phyloP scores from a whole-genome alignment of 2,113 vertebrate species.

The Scomber japonicus region DNA sequence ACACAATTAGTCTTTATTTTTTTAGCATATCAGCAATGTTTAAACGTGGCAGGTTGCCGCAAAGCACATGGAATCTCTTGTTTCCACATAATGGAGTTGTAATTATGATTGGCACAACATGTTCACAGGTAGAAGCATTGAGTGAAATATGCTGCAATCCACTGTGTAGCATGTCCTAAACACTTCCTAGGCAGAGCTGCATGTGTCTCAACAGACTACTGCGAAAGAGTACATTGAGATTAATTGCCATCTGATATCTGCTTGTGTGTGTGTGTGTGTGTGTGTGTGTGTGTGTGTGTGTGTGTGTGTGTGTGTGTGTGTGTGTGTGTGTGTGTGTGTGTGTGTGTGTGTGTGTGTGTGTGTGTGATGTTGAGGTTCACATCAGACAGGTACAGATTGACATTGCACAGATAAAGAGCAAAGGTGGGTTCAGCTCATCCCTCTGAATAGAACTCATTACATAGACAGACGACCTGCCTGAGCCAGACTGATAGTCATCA shows the following conservation, averaged over 20 bases:
- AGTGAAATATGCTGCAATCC: slow-evolving; percentile 7
- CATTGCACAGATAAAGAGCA: slow-evolving; percentile 40
- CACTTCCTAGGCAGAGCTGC: slow-evolving; percentile 33
- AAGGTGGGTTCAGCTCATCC: slow-evolving; percentile 14
- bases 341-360: neutral
- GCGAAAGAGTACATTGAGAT: slow-evolving; percentile 28
- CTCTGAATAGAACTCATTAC: slow-evolving; percentile 57
- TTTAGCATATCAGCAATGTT: slow-evolving; percentile 31
- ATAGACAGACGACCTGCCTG: slow-evolving; percentile 39
- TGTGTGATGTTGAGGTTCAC: neutral
- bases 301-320: neutral
- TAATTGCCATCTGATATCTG: slow-evolving; percentile 45
- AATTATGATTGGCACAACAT: neutral
- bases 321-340: slow-evolving; percentile 32
- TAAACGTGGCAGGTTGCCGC: slow-evolving; percentile 4
- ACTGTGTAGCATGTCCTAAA: slow-evolving; percentile 13
- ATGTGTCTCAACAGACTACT: neutral
- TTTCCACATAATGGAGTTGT: neutral
- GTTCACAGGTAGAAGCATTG: neutral
- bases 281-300: slow-evolving; percentile 17
- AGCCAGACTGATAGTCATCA: slow-evolving; percentile 60
- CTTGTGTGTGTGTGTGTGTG: slow-evolving; percentile 22
- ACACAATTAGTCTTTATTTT: slow-evolving; percentile 55
- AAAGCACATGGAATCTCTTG: neutral
- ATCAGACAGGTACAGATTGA: slow-evolving; percentile 27